Evolutionary conservation across 2,797 vertebrate genomes (phyloP), one percentile per base, ranked within the genome.

Genomic region (Oophaga sylvatica): DNA sequence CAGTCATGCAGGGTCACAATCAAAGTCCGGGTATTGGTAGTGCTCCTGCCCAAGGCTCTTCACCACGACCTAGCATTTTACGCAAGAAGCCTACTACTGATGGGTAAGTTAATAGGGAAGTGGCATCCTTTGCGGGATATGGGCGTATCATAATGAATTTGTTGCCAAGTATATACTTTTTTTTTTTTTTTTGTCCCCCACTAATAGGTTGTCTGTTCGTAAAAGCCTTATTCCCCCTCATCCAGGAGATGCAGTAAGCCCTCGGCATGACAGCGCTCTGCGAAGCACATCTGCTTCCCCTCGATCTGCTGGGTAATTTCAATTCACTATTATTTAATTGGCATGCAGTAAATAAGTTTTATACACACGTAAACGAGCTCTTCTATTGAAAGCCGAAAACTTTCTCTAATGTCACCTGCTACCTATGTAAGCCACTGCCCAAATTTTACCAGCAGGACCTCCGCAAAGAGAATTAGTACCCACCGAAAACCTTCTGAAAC

Each of bases 31-130:
- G 95, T 79, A 79, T 89, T 41, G 95, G 96, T 89, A 97, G 94
- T 5, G 94, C 94, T 8, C 96, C 97, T 20, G 95, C 97, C 29
- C 96, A 98, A 89, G 97, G 96, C 87, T 99, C 98, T 1, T 99
- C 98, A 45, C 98, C 98, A 0, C 94, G 98, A 87, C 98, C 98
- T 0, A 99, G 98, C 92, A 99, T 99, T 92, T 97, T 99, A 9
- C 97, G 98, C 81, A 99, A 99, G 94, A 99, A 99, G 73, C 97
- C 98, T 3, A 91, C 97, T 87, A 96, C 95, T 0, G 98, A 99
- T 87, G 95, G 97, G 98, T 99, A 90, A 96, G 96, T 93, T 19
- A 8, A 67, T 48, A 12, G 17, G 45, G n/a, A 11, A 16, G 3
- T 26, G 1, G 6, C 10, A 1, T 15, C 20, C 4, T n/a, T 41